Conservation (phyloP, 1,140 invertebrate species). For the Onthophagus taurus region DNA sequence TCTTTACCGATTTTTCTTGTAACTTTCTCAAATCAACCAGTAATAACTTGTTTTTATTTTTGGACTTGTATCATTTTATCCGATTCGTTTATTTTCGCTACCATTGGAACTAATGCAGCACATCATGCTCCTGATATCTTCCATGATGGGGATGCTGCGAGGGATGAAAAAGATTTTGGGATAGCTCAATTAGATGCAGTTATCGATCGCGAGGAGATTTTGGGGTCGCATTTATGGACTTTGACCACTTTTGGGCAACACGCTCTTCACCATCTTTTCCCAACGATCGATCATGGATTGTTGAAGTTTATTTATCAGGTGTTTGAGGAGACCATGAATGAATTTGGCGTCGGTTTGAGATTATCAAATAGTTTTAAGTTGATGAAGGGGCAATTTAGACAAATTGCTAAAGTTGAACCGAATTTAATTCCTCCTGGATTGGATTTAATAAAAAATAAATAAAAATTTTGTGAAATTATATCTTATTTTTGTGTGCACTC, state of each 20-base stretch:
- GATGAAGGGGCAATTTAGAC: constrained; percentile 57
- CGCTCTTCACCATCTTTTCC: constrained; percentile 69
- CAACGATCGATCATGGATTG: constrained; percentile 69
- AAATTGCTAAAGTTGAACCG: constrained; percentile 45
- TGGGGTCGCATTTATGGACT: constrained; percentile 52
- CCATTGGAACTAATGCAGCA: constrained; percentile 60
- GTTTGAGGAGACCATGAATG: constrained; percentile 56
- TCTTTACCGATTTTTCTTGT: constrained; percentile 46
- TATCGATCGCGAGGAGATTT: constrained; percentile 58
- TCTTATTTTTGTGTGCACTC: no score
- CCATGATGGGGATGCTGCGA: constrained; percentile 63
- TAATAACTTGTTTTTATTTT: constrained; percentile 36
- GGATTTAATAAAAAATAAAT: neutral
- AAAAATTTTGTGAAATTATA: constrained; percentile 35
- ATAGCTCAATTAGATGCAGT: constrained; percentile 66
- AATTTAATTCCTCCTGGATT: constrained; percentile 15
- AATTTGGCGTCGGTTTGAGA: constrained; percentile 53
- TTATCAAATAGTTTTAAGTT: constrained; percentile 50
- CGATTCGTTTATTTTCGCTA: constrained; percentile 49
- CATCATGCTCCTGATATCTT: constrained; percentile 74
- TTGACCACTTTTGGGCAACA: constrained; percentile 70
- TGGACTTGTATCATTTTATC: constrained; percentile 51
- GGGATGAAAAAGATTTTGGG: constrained; percentile 55
- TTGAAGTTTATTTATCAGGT: constrained; percentile 53
- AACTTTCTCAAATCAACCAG: constrained; percentile 30